phyloP scores from a whole-genome alignment of 2,797 vertebrate genomes.

The Pantherophis alleghaniensis region DNA sequence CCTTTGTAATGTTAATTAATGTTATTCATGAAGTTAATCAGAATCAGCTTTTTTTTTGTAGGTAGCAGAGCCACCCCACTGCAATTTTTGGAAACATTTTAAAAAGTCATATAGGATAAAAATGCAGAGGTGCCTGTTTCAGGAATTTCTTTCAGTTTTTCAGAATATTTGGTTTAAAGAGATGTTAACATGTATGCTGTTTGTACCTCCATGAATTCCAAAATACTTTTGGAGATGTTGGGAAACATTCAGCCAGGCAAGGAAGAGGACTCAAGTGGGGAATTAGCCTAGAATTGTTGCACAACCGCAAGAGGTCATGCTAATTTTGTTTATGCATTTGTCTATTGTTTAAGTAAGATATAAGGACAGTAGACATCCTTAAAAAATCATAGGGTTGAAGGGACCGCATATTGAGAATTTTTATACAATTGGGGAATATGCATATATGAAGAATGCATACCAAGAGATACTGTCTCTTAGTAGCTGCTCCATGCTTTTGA shows the following conservation, averaged over 20 bases:
- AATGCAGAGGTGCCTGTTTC: background rate
- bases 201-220: background rate
- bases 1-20: background rate
- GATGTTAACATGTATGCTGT: background rate
- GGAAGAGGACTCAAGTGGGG: too few species aligned
- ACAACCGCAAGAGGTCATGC: background rate
- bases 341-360: background rate
- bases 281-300: too few species aligned
- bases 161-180: background rate
- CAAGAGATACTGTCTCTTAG: background rate
- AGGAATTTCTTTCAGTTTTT: background rate
- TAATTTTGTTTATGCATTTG: background rate
- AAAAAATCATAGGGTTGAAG: background rate
- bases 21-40: background rate
- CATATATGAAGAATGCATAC: background rate
- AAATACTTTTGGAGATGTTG: background rate
- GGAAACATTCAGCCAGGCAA: background rate
- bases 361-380: background rate
- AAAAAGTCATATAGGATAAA: background rate
- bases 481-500: background rate
- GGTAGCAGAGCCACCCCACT: background rate
- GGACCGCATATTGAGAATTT: background rate
- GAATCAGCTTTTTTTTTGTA: background rate
- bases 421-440: background rate
- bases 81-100: background rate